Conservation (phyloP, 2,113 vertebrate species). For the Ochotona princeps region DNA sequence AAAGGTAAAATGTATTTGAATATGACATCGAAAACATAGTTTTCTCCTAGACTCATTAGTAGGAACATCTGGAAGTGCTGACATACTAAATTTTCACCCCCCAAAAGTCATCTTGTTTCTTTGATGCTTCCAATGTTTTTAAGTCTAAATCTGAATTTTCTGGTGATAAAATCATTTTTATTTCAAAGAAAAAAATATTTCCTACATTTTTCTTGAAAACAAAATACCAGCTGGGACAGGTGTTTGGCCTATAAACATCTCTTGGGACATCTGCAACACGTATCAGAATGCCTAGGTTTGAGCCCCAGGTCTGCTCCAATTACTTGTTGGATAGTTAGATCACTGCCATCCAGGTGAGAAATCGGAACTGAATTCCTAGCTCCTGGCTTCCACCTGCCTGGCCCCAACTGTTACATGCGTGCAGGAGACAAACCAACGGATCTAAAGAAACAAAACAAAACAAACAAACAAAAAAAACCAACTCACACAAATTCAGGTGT, state of each 20-base stretch:
- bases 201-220: background rate
- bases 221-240: too few relatives aligned
- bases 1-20: slow-evolving; percentile 19
- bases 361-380: too few relatives aligned
- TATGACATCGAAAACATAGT: slow-evolving; percentile 11
- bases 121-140: background rate
- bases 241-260: too few relatives aligned
- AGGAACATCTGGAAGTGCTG: background rate
- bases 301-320: too few relatives aligned
- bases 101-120: background rate
- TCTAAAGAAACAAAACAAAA: too few relatives aligned
- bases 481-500: slow-evolving; percentile 17
- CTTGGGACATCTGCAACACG: too few relatives aligned
- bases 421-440: too few relatives aligned
- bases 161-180: slow-evolving; percentile 11
- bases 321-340: too few relatives aligned
- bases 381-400: too few relatives aligned
- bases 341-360: too few relatives aligned
- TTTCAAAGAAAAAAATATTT: slow-evolving; percentile 40
- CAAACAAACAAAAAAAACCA: background rate
- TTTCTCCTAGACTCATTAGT: background rate
- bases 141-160: slow-evolving; percentile 42
- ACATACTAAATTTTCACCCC: background rate
- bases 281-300: too few relatives aligned
- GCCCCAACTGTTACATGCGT: too few relatives aligned